Percentiles rank a stretch among this genome's conserved stretches.
Evolutionary conservation across 1,140 invertebrate species (phyloP).

Genomic region (Macrocentrus cingulum): DNA sequence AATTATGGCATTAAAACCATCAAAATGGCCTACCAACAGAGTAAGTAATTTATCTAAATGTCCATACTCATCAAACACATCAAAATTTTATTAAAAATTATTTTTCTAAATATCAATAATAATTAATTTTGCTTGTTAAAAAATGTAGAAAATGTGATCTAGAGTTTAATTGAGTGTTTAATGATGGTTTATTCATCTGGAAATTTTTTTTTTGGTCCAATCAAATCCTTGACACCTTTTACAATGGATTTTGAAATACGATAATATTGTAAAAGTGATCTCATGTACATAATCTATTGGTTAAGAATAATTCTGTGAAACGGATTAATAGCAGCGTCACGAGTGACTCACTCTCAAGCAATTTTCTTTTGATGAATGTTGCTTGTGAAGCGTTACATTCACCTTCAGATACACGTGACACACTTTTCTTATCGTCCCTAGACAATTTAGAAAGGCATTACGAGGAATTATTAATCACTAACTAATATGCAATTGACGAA

Average conservation of each 20-base stretch:
- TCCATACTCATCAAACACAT: not conserved
- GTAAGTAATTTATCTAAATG: slow-evolving; percentile 64
- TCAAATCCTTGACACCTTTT: no score
- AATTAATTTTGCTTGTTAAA: no score
- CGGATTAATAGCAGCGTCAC: not conserved
- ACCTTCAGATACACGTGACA: not conserved
- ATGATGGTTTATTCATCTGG: no score
- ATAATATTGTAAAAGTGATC: no score
- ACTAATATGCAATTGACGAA: not conserved
- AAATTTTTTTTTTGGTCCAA: no score
- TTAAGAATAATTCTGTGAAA: no score
- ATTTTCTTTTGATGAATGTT: not conserved
- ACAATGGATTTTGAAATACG: no score
- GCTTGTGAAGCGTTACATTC: not conserved
- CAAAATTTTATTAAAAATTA: not conserved
- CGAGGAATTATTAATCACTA: slow-evolving; percentile 3
- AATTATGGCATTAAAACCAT: slow-evolving; percentile 87
- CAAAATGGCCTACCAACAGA: slow-evolving; percentile 79
- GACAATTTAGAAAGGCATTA: slow-evolving; percentile 7
- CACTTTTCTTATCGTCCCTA: not conserved
- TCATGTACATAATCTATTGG: no score
- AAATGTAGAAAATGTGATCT: no score
- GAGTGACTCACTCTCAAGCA: not conserved
- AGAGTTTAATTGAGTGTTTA: no score
- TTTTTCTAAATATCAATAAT: no score